Evolutionary conservation across 2,797 vertebrate genomes (phyloP).

Genomic region (Botia almorhae): DNA sequence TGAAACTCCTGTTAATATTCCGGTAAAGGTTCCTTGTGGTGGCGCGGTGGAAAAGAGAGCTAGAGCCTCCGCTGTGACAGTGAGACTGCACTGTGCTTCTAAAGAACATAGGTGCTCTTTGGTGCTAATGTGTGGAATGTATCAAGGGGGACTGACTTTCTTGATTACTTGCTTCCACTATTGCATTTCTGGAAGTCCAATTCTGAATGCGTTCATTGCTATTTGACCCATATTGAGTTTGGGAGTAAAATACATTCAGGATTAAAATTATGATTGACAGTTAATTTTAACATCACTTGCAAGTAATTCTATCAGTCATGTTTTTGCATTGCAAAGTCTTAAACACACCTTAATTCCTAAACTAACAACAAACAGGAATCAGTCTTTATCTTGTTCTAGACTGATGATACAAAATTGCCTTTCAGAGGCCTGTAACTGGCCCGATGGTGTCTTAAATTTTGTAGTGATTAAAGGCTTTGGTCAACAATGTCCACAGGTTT

Average conservation of each 20-base stretch:
- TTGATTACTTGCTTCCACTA: too few species aligned
- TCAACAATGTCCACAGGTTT: conserved; percentile 29
- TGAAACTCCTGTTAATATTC: too few species aligned
- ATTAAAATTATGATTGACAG: too few species aligned
- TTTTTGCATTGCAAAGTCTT: background rate
- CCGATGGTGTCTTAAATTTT: conserved; percentile 47
- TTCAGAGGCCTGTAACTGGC: conserved; percentile 54
- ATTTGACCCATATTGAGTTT: background rate
- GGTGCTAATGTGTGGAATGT: too few species aligned
- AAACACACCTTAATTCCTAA: background rate
- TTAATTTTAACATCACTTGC: background rate
- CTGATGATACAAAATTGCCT: conserved; percentile 22
- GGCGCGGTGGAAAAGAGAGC: too few species aligned
- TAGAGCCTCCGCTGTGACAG: too few species aligned
- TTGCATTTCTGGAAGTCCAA: background rate
- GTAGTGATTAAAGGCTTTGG: conserved; percentile 47
- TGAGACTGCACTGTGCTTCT: too few species aligned
- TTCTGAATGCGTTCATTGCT: background rate
- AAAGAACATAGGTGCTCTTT: too few species aligned
- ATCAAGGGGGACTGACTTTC: background rate
- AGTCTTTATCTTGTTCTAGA: background rate
- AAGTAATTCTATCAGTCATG: background rate
- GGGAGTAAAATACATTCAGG: too few species aligned
- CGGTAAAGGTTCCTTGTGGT: too few species aligned
- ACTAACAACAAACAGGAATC: conserved; percentile 20